Conservation (phyloP, 2,888 invertebrate genomes). For the Dasysyrphus tricinctus region DNA sequence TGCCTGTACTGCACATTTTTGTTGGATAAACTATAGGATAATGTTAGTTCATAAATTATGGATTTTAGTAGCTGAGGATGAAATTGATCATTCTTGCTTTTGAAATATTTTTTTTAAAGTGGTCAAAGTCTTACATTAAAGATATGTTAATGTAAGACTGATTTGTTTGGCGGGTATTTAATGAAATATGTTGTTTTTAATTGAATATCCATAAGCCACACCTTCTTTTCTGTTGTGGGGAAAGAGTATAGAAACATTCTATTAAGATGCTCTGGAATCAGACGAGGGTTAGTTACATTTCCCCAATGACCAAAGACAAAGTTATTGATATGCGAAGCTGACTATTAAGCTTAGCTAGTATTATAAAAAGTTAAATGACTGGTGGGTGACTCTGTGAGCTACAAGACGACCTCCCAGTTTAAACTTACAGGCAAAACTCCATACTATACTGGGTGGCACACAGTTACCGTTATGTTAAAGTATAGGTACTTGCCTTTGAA, state of each 20-base stretch:
- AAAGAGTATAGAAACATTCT: background rate
- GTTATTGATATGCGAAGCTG: background rate
- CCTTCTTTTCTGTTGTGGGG: background rate
- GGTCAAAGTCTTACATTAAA: background rate
- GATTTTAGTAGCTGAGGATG: background rate
- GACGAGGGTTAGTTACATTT: background rate
- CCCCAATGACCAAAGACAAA: background rate
- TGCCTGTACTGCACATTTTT: too few relatives aligned
- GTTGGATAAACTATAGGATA: too few relatives aligned
- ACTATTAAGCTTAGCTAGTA: background rate
- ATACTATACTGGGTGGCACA: too few relatives aligned
- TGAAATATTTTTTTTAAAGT: background rate
- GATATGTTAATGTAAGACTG: too few relatives aligned
- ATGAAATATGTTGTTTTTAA: background rate
- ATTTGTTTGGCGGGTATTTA: too few relatives aligned
- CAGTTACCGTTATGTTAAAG: too few relatives aligned
- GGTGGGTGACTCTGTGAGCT: background rate
- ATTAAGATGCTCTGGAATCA: background rate
- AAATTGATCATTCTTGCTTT: too few relatives aligned
- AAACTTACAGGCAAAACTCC: background rate
- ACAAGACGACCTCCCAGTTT: background rate
- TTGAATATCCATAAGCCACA: background rate
- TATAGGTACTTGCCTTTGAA: too few relatives aligned
- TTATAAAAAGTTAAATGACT: background rate
- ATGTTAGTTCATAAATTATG: too few relatives aligned